A percentile compares a stretch with the other conserved stretches of the same genome.
Evolutionary conservation across 1,140 invertebrate genomes (phyloP).

Genomic region (Zaprionus inermis): DNA sequence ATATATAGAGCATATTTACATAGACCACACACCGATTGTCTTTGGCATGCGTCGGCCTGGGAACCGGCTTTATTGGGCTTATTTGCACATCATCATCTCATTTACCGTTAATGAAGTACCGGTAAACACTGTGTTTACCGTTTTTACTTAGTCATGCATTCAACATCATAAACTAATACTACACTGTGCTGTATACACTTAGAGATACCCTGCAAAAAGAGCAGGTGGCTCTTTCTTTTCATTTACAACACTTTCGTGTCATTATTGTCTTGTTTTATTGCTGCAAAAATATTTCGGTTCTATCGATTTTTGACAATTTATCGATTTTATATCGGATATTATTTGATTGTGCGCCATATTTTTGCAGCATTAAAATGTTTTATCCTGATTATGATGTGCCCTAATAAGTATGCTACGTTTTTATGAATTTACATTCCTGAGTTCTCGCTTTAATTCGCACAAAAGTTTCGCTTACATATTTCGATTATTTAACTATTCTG

Average conservation of each 20-base stretch:
- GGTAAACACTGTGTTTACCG: slow-evolving; percentile 68
- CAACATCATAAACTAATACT: slow-evolving; percentile 37
- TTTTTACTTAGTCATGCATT: slow-evolving; percentile 64
- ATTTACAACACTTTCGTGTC: too few relatives aligned
- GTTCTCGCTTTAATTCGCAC: not conserved
- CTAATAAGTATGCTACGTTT: not conserved
- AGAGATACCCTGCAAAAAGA: slow-evolving; percentile 3
- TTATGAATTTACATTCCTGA: too few relatives aligned
- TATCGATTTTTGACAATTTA: too few relatives aligned
- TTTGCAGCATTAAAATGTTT: too few relatives aligned
- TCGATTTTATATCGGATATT: too few relatives aligned
- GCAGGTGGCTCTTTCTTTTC: too few relatives aligned
- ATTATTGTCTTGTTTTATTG: not conserved
- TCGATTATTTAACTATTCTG: not conserved
- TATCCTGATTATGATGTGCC: not conserved
- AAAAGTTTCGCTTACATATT: not conserved
- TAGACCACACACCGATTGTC: not conserved
- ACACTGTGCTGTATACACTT: not conserved
- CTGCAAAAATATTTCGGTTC: too few relatives aligned
- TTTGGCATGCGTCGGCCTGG: slow-evolving; percentile 31
- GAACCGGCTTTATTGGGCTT: slow-evolving; percentile 57
- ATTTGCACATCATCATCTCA: slow-evolving; percentile 79
- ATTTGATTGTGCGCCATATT: too few relatives aligned
- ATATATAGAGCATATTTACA: not conserved
- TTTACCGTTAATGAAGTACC: slow-evolving; percentile 75